Base-by-base conservation (phyloP, 2,888 invertebrate species). In the Drosophila silvestris region DNA sequence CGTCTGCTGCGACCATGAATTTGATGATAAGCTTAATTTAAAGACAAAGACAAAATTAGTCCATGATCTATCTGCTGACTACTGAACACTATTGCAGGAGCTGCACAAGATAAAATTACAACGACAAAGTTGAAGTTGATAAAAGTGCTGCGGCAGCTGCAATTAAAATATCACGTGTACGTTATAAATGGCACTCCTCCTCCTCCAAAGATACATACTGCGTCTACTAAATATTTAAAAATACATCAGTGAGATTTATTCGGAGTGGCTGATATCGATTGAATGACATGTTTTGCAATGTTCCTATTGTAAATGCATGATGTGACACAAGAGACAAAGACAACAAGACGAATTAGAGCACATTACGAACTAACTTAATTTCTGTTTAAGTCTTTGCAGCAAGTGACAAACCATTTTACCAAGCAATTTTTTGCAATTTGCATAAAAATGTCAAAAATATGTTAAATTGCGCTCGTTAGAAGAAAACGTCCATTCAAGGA, bases 231-330 rank as follows among this genome's bases (percentile, higher is more conserved):
- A 83, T 77, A 64, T 83, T 80, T 80, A 66, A 82, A 56, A 44
- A 51, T 28, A 65, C n/a, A 19, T 10, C 28, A 33, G 35, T 51
- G 30, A 59, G 60, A 72, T 51, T 65, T 73, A 70, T 64, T 68
- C 58, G 35, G 19, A 28, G 56, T 53, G 41, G 22, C 22, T 65
- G 63, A 54, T 80, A 83, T 86, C 74, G 81, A 83, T 71, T 86
- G 71, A 81, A 77, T 81, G 74, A 70, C 81, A 76, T 65, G 65
- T 73, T 70, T 65, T 53, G 69, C 69, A 69, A 56, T 59, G 33
- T 50, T 53, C 57, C 60, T 35, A 47, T 80, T 80, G 74, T 58
- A 73, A 70, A 77, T 83, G 62, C 67, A 86, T 74, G 72, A 60
- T 54, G 39, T 67, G 67, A 47, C 44, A 22, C 44, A 70, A 77